Evolutionary conservation across 2,797 vertebrate genomes (phyloP), one percentile per base, ranked within the genome.

Genomic region (Anisognathus igniventris): DNA sequence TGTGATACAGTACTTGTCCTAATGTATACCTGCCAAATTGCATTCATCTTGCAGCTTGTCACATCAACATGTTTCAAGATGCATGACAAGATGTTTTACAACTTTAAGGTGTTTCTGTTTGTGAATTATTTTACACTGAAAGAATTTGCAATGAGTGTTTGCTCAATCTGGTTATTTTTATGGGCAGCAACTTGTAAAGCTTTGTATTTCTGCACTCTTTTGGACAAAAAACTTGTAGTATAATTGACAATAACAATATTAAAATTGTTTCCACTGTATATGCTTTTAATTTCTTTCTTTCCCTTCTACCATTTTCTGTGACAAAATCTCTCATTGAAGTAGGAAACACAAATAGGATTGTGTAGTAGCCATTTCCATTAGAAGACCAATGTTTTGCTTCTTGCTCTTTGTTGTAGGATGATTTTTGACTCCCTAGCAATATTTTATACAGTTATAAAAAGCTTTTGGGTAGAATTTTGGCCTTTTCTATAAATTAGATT

Each of bases 51-150:
- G 72, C 89, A 96, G 72, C 66, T 79, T 94, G 88, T 94, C 92
- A 92, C 44, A 86, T 86, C 60, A 92, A 71, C 83, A 53, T 84
- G 85, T 86, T 96, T 92, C 72, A 93, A 84, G 84, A 94, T 83
- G 84, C 61, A 83, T 71, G 70, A 84, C 87, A 96, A 94, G 90
- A 93, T 84, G 72, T 93, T 97, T 97, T 96, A 92, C 75, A 94
- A 89, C 66, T 47, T 92, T 79, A 85, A 92, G 62, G 60, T 91
- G 76, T 88, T 95, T 92, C 78, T 96, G 33, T 86, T 96, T 92
- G 89, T 79, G 77, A 88, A 95, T 96, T 96, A 92, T 86, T 91
- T 93, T 85, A 74, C 78, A 72, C 60, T 65, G 81, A 82, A 92
- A 91, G 51, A 80, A 76, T 94, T 85, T 77, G 22, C 21, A 2